Percentiles rank a stretch among this genome's conserved stretches.
Evolutionary conservation across 2,888 invertebrate species (phyloP).

Genomic region (Ichneumon xanthorius): DNA sequence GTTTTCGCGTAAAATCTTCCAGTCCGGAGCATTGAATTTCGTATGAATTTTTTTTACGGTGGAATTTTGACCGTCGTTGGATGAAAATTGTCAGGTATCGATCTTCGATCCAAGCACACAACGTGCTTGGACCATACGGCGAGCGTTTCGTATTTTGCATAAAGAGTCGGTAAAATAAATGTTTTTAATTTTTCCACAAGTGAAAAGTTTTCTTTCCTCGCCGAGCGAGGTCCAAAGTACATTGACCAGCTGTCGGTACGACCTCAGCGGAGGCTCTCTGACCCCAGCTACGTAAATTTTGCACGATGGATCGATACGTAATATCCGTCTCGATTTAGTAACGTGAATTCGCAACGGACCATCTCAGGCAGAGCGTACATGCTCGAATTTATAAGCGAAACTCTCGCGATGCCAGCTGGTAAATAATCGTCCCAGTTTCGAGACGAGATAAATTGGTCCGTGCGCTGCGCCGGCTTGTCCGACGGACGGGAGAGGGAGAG

Average conservation of each 20-base stretch:
- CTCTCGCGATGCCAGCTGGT: constrained; percentile 14
- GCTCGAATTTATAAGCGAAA: constrained; percentile 18
- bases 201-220: background rate
- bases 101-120: too few relatives aligned
- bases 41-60: too few relatives aligned
- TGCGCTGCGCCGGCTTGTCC: background rate
- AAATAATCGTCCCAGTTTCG: constrained; percentile 41
- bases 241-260: constrained; percentile 23
- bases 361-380: constrained; percentile 1
- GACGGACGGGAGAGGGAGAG: constrained; percentile 6
- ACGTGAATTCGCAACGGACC: constrained; percentile 20
- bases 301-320: constrained; percentile 18
- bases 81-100: too few relatives aligned
- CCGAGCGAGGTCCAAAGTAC: constrained; percentile 6
- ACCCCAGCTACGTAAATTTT: constrained; percentile 33
- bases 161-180: background rate
- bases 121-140: background rate
- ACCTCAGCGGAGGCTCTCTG: constrained; percentile 4
- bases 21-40: too few relatives aligned
- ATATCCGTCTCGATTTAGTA: constrained; percentile 18
- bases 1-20: too few relatives aligned
- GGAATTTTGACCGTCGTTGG: too few relatives aligned
- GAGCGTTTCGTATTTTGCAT: background rate
- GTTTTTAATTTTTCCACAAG: background rate
- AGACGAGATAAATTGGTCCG: constrained; percentile 30